A percentile compares a stretch with the other conserved stretches of the same genome.
Evolutionary conservation across 2,888 invertebrate genomes (phyloP).

Genomic region (Yponomeuta cagnagella): DNA sequence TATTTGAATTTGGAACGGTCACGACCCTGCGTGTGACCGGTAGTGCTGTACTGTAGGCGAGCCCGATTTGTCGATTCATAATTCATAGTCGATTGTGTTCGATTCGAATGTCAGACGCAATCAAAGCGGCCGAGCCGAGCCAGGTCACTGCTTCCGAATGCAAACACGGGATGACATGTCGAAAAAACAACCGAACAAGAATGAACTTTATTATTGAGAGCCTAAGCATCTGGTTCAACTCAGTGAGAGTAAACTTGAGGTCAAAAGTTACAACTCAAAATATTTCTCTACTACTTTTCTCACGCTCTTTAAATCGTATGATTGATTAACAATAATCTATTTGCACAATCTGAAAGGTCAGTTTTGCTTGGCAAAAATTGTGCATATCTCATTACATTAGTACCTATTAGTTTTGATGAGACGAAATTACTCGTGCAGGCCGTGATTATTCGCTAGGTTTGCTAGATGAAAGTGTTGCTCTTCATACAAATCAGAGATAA

Average conservation of each 20-base stretch:
- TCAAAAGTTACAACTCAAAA: conserved; percentile 3
- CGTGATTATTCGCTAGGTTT: background rate
- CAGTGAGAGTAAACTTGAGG: background rate
- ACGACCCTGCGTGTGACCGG: background rate
- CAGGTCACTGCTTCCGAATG: conserved; percentile 70
- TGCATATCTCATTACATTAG: background rate
- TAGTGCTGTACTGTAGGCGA: conserved; percentile 5
- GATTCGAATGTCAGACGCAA: conserved; percentile 70
- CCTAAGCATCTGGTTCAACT: background rate
- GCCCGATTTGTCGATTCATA: conserved; percentile 15
- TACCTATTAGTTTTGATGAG: background rate
- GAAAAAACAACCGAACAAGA: background rate
- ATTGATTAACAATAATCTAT: conserved; percentile 8
- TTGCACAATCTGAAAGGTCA: conserved; percentile 10
- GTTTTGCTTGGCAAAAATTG: background rate
- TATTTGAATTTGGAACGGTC: conserved; percentile 9
- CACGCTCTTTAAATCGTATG: conserved; percentile 8
- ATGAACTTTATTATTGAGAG: background rate
- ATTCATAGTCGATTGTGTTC: conserved; percentile 58
- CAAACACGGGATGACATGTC: conserved; percentile 61
- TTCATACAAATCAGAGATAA: background rate
- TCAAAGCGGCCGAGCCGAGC: conserved; percentile 47
- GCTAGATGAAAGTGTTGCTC: background rate
- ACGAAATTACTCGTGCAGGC: background rate
- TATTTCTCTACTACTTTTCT: conserved; percentile 4